These are phyloP conservation scores for Corvus cornix DNA, from an alignment of 2,113 vertebrate genomes.

Conservation along the genomic window DNA sequence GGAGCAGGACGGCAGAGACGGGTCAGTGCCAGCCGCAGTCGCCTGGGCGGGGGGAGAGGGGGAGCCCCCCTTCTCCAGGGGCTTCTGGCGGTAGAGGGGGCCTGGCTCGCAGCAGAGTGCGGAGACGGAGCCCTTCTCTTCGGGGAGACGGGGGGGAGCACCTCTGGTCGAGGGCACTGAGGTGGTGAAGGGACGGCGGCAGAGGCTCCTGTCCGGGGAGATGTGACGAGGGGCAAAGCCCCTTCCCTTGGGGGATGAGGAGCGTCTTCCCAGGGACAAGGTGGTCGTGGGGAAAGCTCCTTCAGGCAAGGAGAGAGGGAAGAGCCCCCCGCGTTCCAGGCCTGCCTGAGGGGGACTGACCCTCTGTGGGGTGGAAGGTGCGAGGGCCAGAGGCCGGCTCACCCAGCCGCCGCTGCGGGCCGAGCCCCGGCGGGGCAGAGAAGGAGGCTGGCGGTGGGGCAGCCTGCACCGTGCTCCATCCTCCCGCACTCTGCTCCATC, in stretches of 20 bases:
- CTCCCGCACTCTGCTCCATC: not conserved
- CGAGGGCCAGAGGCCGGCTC: not conserved
- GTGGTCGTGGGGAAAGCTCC: not conserved
- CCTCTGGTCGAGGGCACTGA: not conserved
- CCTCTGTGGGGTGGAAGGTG: not conserved
- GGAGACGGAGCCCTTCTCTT: not conserved
- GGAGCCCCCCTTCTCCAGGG: not conserved
- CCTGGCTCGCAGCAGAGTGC: not conserved
- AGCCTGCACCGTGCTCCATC: rapidly evolving
- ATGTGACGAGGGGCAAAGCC: not conserved
- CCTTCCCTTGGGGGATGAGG: not conserved
- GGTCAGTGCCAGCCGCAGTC: constrained; percentile 72
- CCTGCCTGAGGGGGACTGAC: not conserved
- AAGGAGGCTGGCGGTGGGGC: not conserved
- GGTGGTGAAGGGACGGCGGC: not conserved
- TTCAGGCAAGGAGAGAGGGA: not conserved
- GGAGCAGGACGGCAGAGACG: constrained; percentile 75
- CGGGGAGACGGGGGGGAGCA: not conserved
- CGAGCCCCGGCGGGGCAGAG: not conserved
- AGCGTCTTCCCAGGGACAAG: not conserved
- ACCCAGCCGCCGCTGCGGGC: not conserved
- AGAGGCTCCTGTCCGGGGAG: not conserved
- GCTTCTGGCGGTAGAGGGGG: not conserved
- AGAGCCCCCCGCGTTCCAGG: not conserved
- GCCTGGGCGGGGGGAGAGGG: constrained; percentile 12